phyloP scores from a whole-genome alignment of 1,140 invertebrate genomes.

The Drosophila lini region DNA sequence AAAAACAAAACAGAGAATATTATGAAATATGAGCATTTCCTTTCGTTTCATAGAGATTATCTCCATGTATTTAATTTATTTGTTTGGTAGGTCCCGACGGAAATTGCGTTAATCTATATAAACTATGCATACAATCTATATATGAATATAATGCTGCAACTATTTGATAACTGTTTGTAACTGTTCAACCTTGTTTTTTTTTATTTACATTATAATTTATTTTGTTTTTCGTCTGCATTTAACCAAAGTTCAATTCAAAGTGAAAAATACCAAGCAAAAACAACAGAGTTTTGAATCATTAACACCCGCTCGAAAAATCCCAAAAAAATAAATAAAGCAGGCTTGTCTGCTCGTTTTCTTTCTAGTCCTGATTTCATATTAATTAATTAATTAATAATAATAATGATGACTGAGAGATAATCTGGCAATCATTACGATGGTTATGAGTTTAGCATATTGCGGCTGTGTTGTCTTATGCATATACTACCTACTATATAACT shows the following conservation, averaged over 20 bases:
- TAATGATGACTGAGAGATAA: constrained; percentile 53
- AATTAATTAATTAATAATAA: constrained; percentile 45
- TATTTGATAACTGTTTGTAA: constrained; percentile 70
- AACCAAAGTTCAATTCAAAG: constrained; percentile 56
- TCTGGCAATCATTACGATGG: constrained; percentile 56
- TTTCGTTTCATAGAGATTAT: constrained; percentile 34
- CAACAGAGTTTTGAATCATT: constrained; percentile 38
- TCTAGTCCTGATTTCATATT: constrained; percentile 70
- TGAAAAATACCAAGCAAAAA: constrained; percentile 46
- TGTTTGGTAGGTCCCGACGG: constrained; percentile 49
- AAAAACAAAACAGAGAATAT: constrained; percentile 1
- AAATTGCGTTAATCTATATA: constrained; percentile 61
- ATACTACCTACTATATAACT: constrained; percentile 72
- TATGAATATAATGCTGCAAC: constrained; percentile 61
- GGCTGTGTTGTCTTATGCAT: constrained; percentile 82
- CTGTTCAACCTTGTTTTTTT: constrained; percentile 13
- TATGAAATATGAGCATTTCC: constrained; percentile 31
- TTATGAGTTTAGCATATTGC: constrained; percentile 80
- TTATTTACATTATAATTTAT: constrained; percentile 30
- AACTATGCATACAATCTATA: constrained; percentile 63
- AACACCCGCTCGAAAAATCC: constrained; percentile 56
- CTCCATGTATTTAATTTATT: constrained; percentile 32
- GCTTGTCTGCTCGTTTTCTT: constrained; percentile 60
- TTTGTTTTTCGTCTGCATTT: constrained; percentile 59
- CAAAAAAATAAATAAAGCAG: constrained; percentile 40